phyloP scores from a whole-genome alignment of 1,140 invertebrate species.

The Platyscapa corneri region DNA sequence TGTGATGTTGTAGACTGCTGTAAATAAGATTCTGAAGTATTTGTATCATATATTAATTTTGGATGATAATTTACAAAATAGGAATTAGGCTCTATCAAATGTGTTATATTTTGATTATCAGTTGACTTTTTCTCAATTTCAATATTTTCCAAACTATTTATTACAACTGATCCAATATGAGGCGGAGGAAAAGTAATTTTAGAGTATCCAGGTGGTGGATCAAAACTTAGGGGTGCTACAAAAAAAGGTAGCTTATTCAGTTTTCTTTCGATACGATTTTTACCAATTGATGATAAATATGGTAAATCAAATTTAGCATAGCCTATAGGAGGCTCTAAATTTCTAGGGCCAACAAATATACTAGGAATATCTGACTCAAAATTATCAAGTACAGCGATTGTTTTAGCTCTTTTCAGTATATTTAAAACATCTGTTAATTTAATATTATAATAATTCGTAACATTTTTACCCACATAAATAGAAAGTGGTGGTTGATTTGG shows the following conservation, averaged over 20 bases:
- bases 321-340: constrained; percentile 80
- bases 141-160: constrained; percentile 73
- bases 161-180: constrained; percentile 88
- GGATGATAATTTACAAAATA: constrained; percentile 57
- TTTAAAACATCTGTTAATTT: constrained; percentile 82
- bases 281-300: constrained; percentile 84
- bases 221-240: constrained; percentile 87
- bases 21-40: constrained; percentile 58
- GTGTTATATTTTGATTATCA: constrained; percentile 56
- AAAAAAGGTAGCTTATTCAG: constrained; percentile 86
- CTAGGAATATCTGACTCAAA: constrained; percentile 79
- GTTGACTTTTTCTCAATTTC: constrained; percentile 42
- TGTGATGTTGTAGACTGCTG: constrained; percentile 61
- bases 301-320: constrained; percentile 88
- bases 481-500: constrained; percentile 88
- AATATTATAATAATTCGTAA: constrained; percentile 69
- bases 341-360: constrained; percentile 87
- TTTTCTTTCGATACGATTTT: constrained; percentile 82
- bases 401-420: constrained; percentile 80
- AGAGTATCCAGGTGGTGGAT: constrained; percentile 85
- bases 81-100: constrained; percentile 64
- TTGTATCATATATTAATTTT: constrained; percentile 59
- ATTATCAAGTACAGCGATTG: constrained; percentile 84
- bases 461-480: constrained; percentile 81
- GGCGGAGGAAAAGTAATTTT: constrained; percentile 89